Evolutionary conservation across 2,113 vertebrate genomes (phyloP).

Genomic region (Pteropus alecto): DNA sequence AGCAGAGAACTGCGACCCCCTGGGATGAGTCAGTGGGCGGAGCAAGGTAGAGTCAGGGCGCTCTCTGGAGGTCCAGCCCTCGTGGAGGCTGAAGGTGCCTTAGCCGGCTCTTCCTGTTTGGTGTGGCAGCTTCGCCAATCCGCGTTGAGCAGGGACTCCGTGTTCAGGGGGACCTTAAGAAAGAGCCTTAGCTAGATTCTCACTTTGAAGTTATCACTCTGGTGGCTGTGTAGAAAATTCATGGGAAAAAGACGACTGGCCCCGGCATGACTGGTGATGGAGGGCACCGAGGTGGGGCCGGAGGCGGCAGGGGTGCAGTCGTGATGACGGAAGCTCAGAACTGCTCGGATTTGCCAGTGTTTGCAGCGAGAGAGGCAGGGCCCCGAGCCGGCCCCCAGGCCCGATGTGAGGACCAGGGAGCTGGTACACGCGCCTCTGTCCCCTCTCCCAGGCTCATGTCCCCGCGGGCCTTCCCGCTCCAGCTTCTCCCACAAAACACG

Average conservation of each 20-base stretch:
- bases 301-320: not conserved
- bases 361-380: not conserved
- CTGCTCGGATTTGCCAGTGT: fast-evolving
- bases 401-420: not conserved
- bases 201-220: not conserved
- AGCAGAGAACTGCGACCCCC: not conserved
- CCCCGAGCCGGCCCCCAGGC: not conserved
- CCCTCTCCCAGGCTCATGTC: not conserved
- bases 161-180: not conserved
- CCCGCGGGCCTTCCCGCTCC: not conserved
- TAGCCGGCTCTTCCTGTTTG: not conserved
- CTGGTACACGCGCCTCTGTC: not conserved
- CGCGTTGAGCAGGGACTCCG: too few species aligned
- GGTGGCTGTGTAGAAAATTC: not conserved
- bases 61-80: not conserved
- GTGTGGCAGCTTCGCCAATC: too few species aligned
- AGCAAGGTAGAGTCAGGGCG: not conserved
- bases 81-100: not conserved
- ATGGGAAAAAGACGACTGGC: not conserved
- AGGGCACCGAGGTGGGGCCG: not conserved
- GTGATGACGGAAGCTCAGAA: not conserved
- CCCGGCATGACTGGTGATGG: too few species aligned
- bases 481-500: not conserved
- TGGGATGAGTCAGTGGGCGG: not conserved
- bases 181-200: not conserved